phyloP scores from a whole-genome alignment of 2,113 vertebrate genomes.

The Passer domesticus region DNA sequence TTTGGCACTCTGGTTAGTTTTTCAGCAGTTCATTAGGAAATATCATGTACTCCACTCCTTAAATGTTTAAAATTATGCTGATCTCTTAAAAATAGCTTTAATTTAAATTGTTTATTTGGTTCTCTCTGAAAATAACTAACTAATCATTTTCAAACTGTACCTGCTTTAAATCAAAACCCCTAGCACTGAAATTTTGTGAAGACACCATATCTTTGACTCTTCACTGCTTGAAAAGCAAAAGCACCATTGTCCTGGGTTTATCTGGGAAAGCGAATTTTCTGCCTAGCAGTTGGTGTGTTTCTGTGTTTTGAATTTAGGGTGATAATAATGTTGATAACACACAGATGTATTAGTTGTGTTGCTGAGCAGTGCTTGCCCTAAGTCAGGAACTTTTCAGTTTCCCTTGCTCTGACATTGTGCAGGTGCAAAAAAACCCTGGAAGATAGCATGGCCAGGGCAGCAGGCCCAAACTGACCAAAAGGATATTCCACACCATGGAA shows the following conservation, averaged over 20 bases:
- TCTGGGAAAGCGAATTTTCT: background rate
- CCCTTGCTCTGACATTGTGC: background rate
- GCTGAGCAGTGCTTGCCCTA: background rate
- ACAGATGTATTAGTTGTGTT: background rate
- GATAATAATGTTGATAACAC: background rate
- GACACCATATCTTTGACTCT: background rate
- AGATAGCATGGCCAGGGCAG: background rate
- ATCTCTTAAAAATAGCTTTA: background rate
- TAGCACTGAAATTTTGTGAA: background rate
- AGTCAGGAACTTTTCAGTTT: background rate
- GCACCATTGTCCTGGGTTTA: background rate
- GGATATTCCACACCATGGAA: background rate
- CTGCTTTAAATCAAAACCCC: background rate
- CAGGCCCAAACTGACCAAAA: background rate
- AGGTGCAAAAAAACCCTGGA: background rate
- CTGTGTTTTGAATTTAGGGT: background rate
- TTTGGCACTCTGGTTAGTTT: background rate
- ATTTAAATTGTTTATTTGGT: background rate
- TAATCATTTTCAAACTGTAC: background rate
- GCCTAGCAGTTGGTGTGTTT: background rate
- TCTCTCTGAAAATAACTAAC: background rate
- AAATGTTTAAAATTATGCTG: background rate
- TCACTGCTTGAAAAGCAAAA: background rate
- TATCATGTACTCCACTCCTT: background rate
- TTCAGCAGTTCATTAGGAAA: background rate